Conservation (phyloP, 37 sponge, comb jelly and placozoan species). For the Agelas oroides region DNA sequence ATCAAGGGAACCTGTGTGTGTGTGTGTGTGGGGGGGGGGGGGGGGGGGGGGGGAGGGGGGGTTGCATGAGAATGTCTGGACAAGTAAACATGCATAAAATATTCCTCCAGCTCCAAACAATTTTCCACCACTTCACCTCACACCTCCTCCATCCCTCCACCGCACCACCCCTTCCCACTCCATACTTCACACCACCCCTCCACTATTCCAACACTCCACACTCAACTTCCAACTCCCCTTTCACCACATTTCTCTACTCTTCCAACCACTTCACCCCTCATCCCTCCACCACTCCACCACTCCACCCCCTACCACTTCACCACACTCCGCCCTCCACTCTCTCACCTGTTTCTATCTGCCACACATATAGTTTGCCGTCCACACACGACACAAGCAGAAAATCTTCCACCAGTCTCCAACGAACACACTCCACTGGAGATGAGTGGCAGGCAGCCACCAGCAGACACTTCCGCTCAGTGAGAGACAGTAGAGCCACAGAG, state of each 20-base stretch:
- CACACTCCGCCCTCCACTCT: too few relatives aligned
- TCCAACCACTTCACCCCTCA: neutral
- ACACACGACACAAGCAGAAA: slow-evolving; percentile 84
- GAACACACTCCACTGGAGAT: slow-evolving; percentile 66
- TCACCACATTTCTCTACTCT: too few relatives aligned
- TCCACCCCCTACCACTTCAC: too few relatives aligned
- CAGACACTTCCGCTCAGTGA: slow-evolving; percentile 77
- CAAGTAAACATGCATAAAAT: too few relatives aligned
- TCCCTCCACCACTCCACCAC: too few relatives aligned
- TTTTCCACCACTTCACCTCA: too few relatives aligned
- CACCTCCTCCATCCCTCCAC: too few relatives aligned
- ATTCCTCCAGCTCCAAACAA: too few relatives aligned
- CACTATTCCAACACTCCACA: too few relatives aligned
- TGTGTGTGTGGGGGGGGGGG: neutral
- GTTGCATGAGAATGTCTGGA: neutral
- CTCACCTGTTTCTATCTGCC: slow-evolving; percentile 88
- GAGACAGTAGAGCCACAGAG: slow-evolving; percentile 91
- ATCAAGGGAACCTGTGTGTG: slow-evolving; percentile 72
- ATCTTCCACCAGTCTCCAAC: slow-evolving; percentile 88
- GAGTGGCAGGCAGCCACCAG: slow-evolving; percentile 84
- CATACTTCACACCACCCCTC: too few relatives aligned
- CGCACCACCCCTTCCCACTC: too few relatives aligned
- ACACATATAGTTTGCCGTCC: slow-evolving; percentile 89
- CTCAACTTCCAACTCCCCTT: too few relatives aligned
- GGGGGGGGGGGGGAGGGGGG: neutral